Evolutionary conservation across 1,140 invertebrate species (phyloP), one percentile per base, ranked within the genome.

Genomic region (Lethocerus indicus): DNA sequence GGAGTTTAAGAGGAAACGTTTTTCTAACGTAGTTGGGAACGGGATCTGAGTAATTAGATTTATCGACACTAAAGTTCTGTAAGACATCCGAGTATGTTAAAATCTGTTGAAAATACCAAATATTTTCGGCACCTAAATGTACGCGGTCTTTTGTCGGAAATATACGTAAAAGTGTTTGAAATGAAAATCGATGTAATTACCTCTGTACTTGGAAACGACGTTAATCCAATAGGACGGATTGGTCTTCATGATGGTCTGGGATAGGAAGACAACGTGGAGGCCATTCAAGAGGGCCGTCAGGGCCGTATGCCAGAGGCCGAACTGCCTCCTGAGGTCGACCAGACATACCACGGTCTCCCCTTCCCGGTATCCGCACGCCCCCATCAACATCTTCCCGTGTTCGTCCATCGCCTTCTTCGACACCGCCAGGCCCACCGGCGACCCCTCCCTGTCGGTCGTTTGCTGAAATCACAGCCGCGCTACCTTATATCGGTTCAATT

Each of bases 171-270:
- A n/a, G n/a, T n/a, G n/a, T n/a, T n/a, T n/a, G n/a, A n/a, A n/a
- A n/a, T n/a, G n/a, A n/a, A n/a, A n/a, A 25, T 24, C 18, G 25
- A 0, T 18, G 21, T 28, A 43, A 49, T 59, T 57, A 77, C 74
- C 75, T 65, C 91, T 81, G 64, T 94, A 91, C 68, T 95, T 96
- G n/a, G 94, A 98, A 49, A 97, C 94, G 80, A 97, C 93, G 60
- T 97, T 90, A 89, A 99, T 95, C 96, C 96, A 99, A 2, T 88
- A 94, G 0, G 93, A 92, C 1, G 96, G 96, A 64, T 97, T 86
- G 45, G 95, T 79, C 69, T 99, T 98, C 93, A 98, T 98, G 37
- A 99, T 69, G 4, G 94, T 91, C 64, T 99, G 98, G 0, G 96
- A 96, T 60, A 99, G 94, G 69, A 97, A 99, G 55, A 98, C 85